phyloP scores from a whole-genome alignment of 2,797 vertebrate species.

The Pteropus rufus region DNA sequence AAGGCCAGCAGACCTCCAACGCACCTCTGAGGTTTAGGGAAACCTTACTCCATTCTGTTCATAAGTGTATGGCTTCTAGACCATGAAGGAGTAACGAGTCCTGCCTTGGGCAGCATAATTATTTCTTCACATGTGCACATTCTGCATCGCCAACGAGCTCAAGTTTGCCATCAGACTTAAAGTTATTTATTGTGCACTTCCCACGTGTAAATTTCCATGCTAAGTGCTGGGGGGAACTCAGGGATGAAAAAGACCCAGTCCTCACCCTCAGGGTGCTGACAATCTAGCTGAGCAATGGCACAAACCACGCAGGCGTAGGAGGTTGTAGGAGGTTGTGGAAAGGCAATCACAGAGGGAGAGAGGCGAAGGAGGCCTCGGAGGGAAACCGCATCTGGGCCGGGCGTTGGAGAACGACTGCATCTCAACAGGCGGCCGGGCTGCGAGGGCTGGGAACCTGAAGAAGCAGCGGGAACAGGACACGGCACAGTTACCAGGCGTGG shows the following conservation, averaged over 20 bases:
- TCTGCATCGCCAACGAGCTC: not conserved
- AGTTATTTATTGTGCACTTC: not conserved
- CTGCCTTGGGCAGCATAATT: not conserved
- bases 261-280: not conserved
- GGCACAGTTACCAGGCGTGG: not conserved
- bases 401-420: not conserved
- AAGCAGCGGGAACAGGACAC: not conserved
- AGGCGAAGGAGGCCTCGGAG: not conserved
- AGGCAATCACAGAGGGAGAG: not conserved
- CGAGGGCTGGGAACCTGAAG: not conserved
- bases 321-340: not conserved
- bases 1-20: not conserved
- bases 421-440: not conserved
- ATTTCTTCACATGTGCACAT: not conserved
- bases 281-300: not conserved
- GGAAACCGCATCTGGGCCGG: not conserved
- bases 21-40: not conserved
- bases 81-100: not conserved
- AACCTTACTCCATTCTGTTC: not conserved
- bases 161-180: not conserved
- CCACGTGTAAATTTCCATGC: not conserved
- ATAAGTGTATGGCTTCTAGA: not conserved
- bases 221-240: not conserved
- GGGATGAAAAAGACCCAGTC: not conserved
- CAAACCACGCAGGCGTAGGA: not conserved